Conservation (phyloP, 1,140 invertebrate genomes). For the Octopus sinensis region DNA sequence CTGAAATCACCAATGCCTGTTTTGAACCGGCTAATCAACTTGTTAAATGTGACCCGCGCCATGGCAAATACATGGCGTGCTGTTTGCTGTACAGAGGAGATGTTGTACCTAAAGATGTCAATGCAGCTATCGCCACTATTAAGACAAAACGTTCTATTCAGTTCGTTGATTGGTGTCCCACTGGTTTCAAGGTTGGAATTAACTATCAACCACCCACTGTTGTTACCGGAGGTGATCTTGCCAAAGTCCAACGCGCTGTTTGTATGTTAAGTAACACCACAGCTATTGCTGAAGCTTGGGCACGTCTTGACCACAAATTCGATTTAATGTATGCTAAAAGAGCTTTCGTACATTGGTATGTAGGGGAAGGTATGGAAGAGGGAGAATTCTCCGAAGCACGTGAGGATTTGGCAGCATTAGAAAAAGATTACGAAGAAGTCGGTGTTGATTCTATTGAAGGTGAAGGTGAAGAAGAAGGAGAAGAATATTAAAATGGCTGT, state of each 20-base stretch:
- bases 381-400: conserved; percentile 72
- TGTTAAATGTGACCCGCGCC: conserved; percentile 66
- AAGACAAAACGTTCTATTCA: conserved; percentile 78
- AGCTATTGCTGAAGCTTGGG: conserved; percentile 67
- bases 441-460: conserved; percentile 61
- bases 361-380: conserved; percentile 76
- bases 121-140: conserved; percentile 76
- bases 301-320: conserved; percentile 36
- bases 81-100: conserved; percentile 46
- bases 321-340: conserved; percentile 18
- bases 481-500: not conserved
- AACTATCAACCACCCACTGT: conserved; percentile 62
- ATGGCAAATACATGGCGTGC: conserved; percentile 49
- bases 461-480: not conserved
- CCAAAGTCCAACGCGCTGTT: conserved; percentile 64
- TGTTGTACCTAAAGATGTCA: conserved; percentile 70
- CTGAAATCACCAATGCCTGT: conserved; percentile 80
- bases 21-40: conserved; percentile 84
- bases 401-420: conserved; percentile 69
- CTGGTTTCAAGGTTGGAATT: conserved; percentile 61
- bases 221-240: conserved; percentile 72
- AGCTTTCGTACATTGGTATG: conserved; percentile 66
- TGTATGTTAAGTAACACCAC: conserved; percentile 67
- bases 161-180: conserved; percentile 89
- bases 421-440: conserved; percentile 75